Conservation (phyloP, 2,113 vertebrate species). For the Myrmecophaga tridactyla region DNA sequence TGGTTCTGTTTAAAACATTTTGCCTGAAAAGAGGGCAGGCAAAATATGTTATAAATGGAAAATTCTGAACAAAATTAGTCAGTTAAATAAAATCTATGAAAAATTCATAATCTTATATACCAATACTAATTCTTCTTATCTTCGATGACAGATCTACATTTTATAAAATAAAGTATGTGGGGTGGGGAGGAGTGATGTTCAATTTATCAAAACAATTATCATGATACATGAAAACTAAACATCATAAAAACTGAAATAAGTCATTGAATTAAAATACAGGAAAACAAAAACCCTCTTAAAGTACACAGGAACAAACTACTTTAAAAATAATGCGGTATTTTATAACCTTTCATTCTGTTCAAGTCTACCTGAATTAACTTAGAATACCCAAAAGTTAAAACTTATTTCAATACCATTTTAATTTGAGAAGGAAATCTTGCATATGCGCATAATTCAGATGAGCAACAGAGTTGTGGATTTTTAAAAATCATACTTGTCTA, state of each 20-base stretch:
- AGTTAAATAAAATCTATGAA: slow-evolving; percentile 31
- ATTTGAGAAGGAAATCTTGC: slow-evolving; percentile 2
- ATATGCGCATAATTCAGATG: slow-evolving; percentile 15
- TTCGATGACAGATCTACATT: neutral
- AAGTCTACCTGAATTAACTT: slow-evolving; percentile 12
- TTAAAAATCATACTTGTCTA: neutral
- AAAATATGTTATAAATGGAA: neutral
- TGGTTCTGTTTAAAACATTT: slow-evolving; percentile 9
- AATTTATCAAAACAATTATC: slow-evolving; percentile 42
- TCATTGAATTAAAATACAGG: neutral
- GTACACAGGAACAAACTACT: neutral
- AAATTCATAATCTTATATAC: slow-evolving; percentile 17
- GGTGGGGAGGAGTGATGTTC: neutral
- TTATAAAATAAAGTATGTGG: neutral
- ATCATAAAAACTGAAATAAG: slow-evolving; percentile 47
- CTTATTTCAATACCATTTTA: neutral
- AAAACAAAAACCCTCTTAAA: neutral
- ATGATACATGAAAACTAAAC: slow-evolving; percentile 8
- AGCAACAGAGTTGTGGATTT: neutral
- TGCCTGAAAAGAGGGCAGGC: slow-evolving; percentile 18
- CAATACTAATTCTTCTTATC: neutral
- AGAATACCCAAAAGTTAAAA: neutral
- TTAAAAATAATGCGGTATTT: slow-evolving; percentile 10
- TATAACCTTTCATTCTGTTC: neutral
- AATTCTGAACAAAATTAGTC: slow-evolving; percentile 40